A percentile compares a stretch with the other conserved stretches of the same genome.
Evolutionary conservation across 2,888 invertebrate species (phyloP).

Genomic region (Mythimna lalbum): DNA sequence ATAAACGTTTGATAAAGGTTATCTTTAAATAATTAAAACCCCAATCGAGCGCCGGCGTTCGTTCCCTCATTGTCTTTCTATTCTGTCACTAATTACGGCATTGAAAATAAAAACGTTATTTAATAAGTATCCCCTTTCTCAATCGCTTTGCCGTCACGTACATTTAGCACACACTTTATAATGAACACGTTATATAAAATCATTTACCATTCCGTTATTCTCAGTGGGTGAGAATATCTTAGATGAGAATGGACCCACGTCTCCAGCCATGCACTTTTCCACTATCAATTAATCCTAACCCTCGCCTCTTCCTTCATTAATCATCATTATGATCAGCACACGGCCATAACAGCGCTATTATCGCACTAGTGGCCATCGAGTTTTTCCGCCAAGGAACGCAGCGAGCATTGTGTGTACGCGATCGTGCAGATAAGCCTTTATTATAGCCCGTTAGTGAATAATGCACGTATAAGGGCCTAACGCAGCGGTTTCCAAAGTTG

Average conservation of each 20-base stretch:
- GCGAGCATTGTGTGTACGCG: constrained; percentile 58
- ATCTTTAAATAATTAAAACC: too few relatives aligned
- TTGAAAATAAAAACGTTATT: neutral
- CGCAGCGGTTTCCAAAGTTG: neutral
- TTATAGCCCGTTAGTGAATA: constrained; percentile 68
- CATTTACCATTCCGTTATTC: neutral
- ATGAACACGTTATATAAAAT: neutral
- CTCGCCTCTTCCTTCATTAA: constrained; percentile 33
- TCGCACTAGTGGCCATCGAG: constrained; percentile 42
- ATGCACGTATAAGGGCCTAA: constrained; percentile 60
- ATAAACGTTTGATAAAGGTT: neutral
- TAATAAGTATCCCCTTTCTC: neutral
- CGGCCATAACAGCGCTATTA: constrained; percentile 46
- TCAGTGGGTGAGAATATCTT: constrained; percentile 6
- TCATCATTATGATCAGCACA: constrained; percentile 49
- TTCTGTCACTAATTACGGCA: too few relatives aligned
- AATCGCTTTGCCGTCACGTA: too few relatives aligned
- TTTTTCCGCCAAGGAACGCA: constrained; percentile 56
- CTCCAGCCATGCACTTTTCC: neutral
- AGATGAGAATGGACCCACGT: constrained; percentile 4
- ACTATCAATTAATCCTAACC: constrained; percentile 32
- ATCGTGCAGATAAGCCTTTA: constrained; percentile 67
- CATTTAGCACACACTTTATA: neutral
- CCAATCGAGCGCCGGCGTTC: too few relatives aligned
- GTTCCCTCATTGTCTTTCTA: too few relatives aligned